Evolutionary conservation across 2,888 invertebrate species (phyloP).

Genomic region (Drosophila kanekoi): DNA sequence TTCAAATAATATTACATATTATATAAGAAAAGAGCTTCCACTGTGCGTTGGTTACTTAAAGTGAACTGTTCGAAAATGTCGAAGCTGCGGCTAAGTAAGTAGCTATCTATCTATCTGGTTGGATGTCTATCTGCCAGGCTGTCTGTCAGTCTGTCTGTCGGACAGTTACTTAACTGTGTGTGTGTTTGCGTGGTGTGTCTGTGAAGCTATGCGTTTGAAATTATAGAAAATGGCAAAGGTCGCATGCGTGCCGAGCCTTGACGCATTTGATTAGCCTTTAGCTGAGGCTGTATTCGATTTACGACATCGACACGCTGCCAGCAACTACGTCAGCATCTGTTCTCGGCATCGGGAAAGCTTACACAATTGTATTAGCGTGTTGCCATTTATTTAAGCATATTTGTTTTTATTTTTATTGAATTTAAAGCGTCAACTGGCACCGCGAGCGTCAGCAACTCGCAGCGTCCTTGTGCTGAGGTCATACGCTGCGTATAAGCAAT

Average conservation of each 20-base stretch:
- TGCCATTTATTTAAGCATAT: slow-evolving; percentile 41
- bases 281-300: slow-evolving; percentile 32
- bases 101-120: slow-evolving; percentile 10
- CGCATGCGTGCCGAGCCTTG: slow-evolving; percentile 51
- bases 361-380: slow-evolving; percentile 21
- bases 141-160: slow-evolving; percentile 5
- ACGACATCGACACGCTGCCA: slow-evolving; percentile 30
- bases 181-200: slow-evolving; percentile 4
- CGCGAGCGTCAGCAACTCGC: slow-evolving; percentile 2
- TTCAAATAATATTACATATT: no score
- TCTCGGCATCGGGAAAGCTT: background rate
- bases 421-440: slow-evolving; percentile 24
- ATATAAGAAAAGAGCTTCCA: background rate
- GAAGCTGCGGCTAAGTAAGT: slow-evolving; percentile 10
- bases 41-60: slow-evolving; percentile 12
- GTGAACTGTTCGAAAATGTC: slow-evolving; percentile 12
- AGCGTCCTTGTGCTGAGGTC: slow-evolving; percentile 49
- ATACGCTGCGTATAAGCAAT: slow-evolving; percentile 45
- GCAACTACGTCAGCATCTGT: slow-evolving; percentile 5
- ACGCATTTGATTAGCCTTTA: slow-evolving; percentile 61
- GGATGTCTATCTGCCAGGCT: slow-evolving; percentile 2
- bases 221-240: slow-evolving; percentile 60
- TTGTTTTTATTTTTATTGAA: slow-evolving; percentile 35
- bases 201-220: slow-evolving; percentile 31
- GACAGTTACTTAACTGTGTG: slow-evolving; percentile 12